These are phyloP conservation scores for Protomyctophum bolini DNA, from an alignment of 2,113 vertebrate genomes.

Conservation along the genomic window DNA sequence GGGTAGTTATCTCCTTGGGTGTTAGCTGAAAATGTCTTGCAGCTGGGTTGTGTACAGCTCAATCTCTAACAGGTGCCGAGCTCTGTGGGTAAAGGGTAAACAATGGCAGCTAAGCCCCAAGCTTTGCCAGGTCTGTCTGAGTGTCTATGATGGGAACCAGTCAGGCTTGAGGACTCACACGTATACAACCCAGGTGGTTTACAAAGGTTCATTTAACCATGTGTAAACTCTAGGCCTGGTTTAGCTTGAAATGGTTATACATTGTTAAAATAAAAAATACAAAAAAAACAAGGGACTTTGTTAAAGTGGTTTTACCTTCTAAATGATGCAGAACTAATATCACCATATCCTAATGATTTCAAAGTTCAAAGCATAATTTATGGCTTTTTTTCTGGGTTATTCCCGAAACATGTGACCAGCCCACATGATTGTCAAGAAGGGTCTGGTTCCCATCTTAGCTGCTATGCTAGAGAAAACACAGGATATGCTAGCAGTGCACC, in stretches of 20 bases:
- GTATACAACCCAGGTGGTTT: constrained; percentile 59
- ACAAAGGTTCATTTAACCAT: constrained; percentile 45
- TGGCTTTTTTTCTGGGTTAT: not conserved
- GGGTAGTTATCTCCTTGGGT: constrained; percentile 65
- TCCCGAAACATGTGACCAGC: not conserved
- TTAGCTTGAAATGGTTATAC: constrained; percentile 46
- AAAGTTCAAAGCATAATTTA: not conserved
- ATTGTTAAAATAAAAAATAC: constrained; percentile 15
- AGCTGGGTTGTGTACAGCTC: constrained; percentile 70
- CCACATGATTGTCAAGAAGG: not conserved
- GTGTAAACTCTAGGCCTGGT: constrained; percentile 52
- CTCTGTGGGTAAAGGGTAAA: constrained; percentile 62
- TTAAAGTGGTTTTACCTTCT: constrained; percentile 17
- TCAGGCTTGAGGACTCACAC: constrained; percentile 37
- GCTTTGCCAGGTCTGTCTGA: constrained; percentile 42
- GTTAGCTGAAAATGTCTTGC: constrained; percentile 71
- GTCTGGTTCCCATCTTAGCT: not conserved
- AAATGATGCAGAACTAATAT: not conserved
- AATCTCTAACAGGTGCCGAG: constrained; percentile 74
- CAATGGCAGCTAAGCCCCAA: constrained; percentile 59
- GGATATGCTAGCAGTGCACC: not conserved
- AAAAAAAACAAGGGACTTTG: constrained; percentile 2
- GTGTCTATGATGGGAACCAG: constrained; percentile 61
- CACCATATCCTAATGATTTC: not conserved
- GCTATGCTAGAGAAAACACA: not conserved